Evolutionary conservation across 2,888 invertebrate species (phyloP).

Genomic region (Perizoma affinitatum): DNA sequence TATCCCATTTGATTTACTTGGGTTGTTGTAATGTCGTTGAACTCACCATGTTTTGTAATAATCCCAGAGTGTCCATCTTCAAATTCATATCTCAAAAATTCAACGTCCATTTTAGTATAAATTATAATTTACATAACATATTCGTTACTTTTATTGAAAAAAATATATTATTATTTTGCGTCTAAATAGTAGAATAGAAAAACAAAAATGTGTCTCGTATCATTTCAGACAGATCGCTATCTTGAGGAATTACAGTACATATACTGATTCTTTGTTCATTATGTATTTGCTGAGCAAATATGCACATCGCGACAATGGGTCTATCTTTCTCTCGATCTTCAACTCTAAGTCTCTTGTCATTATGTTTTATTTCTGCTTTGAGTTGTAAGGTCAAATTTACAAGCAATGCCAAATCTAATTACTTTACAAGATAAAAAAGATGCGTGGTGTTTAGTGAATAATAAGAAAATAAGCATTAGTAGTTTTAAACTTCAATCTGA

Average conservation of each 20-base stretch:
- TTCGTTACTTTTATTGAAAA: neutral
- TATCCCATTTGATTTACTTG: too few relatives aligned
- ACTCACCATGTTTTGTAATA: slow-evolving; percentile 66
- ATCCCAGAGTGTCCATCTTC: slow-evolving; percentile 67
- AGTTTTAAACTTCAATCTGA: slow-evolving; percentile 18
- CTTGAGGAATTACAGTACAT: slow-evolving; percentile 28
- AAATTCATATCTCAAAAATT: slow-evolving; percentile 64
- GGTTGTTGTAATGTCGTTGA: slow-evolving; percentile 5
- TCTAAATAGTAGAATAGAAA: slow-evolving; percentile 23
- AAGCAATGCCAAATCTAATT: slow-evolving; percentile 32
- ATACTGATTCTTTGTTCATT: slow-evolving; percentile 33
- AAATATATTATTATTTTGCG: slow-evolving; percentile 9
- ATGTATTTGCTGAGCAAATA: slow-evolving; percentile 24
- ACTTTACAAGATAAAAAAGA: slow-evolving; percentile 23
- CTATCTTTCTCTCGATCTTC: slow-evolving; percentile 1
- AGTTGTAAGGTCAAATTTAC: slow-evolving; percentile 8
- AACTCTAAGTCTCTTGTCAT: neutral
- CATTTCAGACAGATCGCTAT: slow-evolving; percentile 32
- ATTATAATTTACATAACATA: neutral
- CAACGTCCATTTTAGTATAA: slow-evolving; percentile 60
- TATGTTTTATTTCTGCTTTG: neutral
- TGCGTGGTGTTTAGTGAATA: slow-evolving; percentile 11
- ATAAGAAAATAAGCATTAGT: slow-evolving; percentile 3
- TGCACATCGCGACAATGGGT: slow-evolving; percentile 12
- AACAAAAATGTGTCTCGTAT: slow-evolving; percentile 32